Percentiles rank a stretch among this genome's conserved stretches.
Evolutionary conservation across 1,140 invertebrate genomes (phyloP).

Genomic region (Temnothorax nylanderi): DNA sequence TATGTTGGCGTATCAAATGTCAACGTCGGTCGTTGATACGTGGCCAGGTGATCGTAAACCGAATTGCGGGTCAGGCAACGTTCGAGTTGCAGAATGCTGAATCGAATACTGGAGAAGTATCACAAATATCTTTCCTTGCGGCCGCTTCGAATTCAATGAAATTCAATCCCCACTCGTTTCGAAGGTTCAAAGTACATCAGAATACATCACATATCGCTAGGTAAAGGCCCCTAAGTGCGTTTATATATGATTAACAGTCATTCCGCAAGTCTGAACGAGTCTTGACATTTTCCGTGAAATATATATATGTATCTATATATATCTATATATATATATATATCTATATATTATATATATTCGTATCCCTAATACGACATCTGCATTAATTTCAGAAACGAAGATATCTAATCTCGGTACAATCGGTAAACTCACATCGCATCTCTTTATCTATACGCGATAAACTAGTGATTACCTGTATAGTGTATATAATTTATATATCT

Average conservation of each 20-base stretch:
- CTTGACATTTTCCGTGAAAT: too few species aligned
- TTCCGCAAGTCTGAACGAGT: neutral
- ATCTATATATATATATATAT: too few species aligned
- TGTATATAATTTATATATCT: too few species aligned
- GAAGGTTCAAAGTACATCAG: constrained; percentile 1
- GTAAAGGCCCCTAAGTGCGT: neutral
- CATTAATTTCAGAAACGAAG: too few species aligned
- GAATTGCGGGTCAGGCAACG: neutral
- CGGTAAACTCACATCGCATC: too few species aligned
- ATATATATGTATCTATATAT: too few species aligned
- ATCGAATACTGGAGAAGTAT: neutral
- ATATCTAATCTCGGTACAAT: too few species aligned
- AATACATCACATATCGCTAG: neutral
- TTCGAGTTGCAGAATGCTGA: neutral
- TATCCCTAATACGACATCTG: too few species aligned
- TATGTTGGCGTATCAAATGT: neutral
- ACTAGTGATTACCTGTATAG: too few species aligned
- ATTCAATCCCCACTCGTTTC: too few species aligned
- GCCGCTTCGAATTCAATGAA: neutral
- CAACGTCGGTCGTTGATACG: neutral
- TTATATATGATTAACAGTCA: neutral
- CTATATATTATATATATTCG: too few species aligned
- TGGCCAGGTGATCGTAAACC: neutral
- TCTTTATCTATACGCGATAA: too few species aligned
- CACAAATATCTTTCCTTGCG: neutral